Evolutionary conservation across 2,888 invertebrate species (phyloP).

Genomic region (Eupithecia centaureata): DNA sequence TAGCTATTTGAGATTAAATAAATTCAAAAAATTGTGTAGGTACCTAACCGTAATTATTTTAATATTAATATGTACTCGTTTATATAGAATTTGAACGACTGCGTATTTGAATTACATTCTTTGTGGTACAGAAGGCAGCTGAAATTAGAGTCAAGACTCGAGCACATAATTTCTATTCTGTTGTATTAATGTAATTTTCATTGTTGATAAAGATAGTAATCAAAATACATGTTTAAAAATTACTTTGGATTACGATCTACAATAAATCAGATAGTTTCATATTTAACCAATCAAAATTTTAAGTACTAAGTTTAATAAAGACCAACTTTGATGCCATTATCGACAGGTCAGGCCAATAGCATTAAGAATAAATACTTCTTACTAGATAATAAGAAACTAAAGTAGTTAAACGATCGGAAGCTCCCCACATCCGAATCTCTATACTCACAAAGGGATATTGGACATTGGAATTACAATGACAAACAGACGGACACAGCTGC

Average conservation of each 20-base stretch:
- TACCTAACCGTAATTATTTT: neutral
- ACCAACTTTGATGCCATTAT: neutral
- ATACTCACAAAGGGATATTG: conserved; percentile 24
- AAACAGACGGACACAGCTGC: conserved; percentile 62
- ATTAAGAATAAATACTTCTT: neutral
- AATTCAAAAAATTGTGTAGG: neutral
- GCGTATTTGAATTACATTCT: neutral
- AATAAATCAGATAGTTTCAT: neutral
- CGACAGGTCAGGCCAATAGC: neutral
- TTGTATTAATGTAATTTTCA: neutral
- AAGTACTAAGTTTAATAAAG: neutral
- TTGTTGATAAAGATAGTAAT: neutral
- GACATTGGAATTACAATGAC: conserved; percentile 26
- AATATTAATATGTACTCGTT: neutral
- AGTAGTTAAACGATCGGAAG: conserved; percentile 12
- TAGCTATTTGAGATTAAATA: neutral
- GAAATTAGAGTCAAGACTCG: neutral
- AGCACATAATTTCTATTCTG: neutral
- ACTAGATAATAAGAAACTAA: neutral
- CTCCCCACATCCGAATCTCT: conserved; percentile 19
- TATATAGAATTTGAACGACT: neutral
- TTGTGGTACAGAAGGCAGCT: neutral
- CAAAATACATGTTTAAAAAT: neutral
- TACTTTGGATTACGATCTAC: neutral
- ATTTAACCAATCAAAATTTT: neutral